Evolutionary conservation across 2,888 invertebrate species (phyloP).

Genomic region (Thumatha senex): DNA sequence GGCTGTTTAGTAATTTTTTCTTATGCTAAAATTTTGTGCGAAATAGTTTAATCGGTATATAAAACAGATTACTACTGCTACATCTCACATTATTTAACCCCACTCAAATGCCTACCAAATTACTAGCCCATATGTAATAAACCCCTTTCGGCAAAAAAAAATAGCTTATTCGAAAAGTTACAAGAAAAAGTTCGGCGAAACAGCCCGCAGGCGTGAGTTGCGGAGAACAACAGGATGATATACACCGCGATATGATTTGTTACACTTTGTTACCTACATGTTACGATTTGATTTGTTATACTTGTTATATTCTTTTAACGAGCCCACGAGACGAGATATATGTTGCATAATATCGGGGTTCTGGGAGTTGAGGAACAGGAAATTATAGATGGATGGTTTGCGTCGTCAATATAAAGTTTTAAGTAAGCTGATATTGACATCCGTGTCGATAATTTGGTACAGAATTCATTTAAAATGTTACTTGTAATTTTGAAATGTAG

Average conservation of each 20-base stretch:
- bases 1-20: too few species aligned
- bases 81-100: too few species aligned
- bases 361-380: neutral
- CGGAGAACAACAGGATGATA: slow-evolving; percentile 47
- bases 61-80: too few species aligned
- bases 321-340: slow-evolving; percentile 16
- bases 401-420: neutral
- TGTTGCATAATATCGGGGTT: slow-evolving; percentile 28
- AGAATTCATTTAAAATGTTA: neutral
- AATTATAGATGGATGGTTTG: slow-evolving; percentile 1
- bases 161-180: slow-evolving; percentile 26
- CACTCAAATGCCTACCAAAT: slow-evolving; percentile 22
- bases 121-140: slow-evolving; percentile 20
- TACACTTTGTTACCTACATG: slow-evolving; percentile 50
- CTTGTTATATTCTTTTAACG: slow-evolving; percentile 38
- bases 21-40: too few species aligned
- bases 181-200: slow-evolving; percentile 24
- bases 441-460: slow-evolving; percentile 6
- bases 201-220: slow-evolving; percentile 34
- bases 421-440: neutral
- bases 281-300: slow-evolving; percentile 49
- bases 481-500: slow-evolving; percentile 8
- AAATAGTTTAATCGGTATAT: too few species aligned
- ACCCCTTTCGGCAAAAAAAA: slow-evolving; percentile 32
- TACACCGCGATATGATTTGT: slow-evolving; percentile 49